These are phyloP conservation scores for Jaculus jaculus DNA, from an alignment of 2,113 vertebrate genomes.

Conservation along the genomic window DNA sequence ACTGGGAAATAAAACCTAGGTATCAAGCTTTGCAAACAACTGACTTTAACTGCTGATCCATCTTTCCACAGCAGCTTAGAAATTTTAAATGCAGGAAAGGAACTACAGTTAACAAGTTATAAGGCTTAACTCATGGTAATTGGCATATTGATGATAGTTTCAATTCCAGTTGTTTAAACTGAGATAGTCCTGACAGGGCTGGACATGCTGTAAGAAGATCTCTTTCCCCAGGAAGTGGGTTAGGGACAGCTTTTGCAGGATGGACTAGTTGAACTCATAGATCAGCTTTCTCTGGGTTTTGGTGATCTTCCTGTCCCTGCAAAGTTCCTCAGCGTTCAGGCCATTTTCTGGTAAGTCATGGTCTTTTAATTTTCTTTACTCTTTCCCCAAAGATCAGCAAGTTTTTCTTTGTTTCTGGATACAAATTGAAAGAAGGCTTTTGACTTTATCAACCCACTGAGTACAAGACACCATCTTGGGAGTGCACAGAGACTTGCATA, in stretches of 20 bases:
- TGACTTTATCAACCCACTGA: slow-evolving; percentile 93
- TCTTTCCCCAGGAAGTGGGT: slow-evolving; percentile 83
- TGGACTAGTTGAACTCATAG: slow-evolving; percentile 92
- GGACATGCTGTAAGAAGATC: slow-evolving; percentile 78
- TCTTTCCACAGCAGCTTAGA: too few species aligned
- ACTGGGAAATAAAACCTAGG: too few species aligned
- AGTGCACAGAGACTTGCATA: slow-evolving; percentile 90
- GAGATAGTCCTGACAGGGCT: too few species aligned
- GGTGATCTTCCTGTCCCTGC: slow-evolving; percentile 93
- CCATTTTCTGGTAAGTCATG: slow-evolving; percentile 92
- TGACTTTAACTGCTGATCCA: too few species aligned
- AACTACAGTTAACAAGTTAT: slow-evolving; percentile 61
- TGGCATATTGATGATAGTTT: slow-evolving; percentile 85
- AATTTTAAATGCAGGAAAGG: slow-evolving; percentile 3
- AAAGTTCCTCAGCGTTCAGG: slow-evolving; percentile 89
- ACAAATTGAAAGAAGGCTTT: slow-evolving; percentile 94
- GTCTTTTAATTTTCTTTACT: slow-evolving; percentile 95
- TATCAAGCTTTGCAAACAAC: too few species aligned
- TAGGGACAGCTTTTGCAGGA: slow-evolving; percentile 90
- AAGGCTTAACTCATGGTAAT: slow-evolving; percentile 82
- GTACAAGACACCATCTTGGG: slow-evolving; percentile 93
- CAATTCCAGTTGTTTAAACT: slow-evolving; percentile 82
- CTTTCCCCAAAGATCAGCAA: slow-evolving; percentile 94
- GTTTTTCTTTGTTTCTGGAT: slow-evolving; percentile 94
- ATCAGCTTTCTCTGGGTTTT: slow-evolving; percentile 95